Evolutionary conservation across 2,797 vertebrate genomes (phyloP), one percentile per base, ranked within the genome.

Genomic region (Coluber constrictor): DNA sequence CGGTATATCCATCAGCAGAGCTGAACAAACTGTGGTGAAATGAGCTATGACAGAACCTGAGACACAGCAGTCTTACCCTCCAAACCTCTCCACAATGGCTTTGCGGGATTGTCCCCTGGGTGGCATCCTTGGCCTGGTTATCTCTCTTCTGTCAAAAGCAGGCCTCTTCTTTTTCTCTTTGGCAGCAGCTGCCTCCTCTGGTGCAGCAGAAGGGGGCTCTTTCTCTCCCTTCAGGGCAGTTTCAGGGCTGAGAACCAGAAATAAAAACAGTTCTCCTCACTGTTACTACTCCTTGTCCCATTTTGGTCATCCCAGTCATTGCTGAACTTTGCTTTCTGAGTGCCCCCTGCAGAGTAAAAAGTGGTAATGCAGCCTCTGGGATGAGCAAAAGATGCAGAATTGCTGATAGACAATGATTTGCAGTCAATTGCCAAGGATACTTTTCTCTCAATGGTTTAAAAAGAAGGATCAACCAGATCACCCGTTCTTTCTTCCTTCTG

Each of bases 61-160:
- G n/a, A 37, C 11, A 56, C 16, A 54, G 1, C 25, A 10, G 5
- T 16, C 97, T 95, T 95, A 98, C 98, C 98, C 98, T 66, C 97
- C 98, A 0, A 98, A 98, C 57, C 97, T 98, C 91, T 98, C 97
- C 94, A 98, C 29, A 87, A 98, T 98, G 96, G 97, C 97, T 3
- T 96, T 97, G 94, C 97, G 97, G 27, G 95, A 96, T 18, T 95
- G 93, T 2, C 88, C 95, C 89, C 94, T 95, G 79, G 91, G 25
- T 0, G 96, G 93, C 7, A 10, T 37, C 1, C 92, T 94, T 0
- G 93, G 93, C 7, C 91, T 92, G 1, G 93, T 93, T 20, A 95
- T 32, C 51, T 94, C 60, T 88, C 93, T 90, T 32, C 18, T 0
- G 61, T 88, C 57, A 32, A 79, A 59, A 13, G 54, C 37, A 11